Conservation (phyloP, 2,797 vertebrate genomes). For the Lagodon rhomboides region DNA sequence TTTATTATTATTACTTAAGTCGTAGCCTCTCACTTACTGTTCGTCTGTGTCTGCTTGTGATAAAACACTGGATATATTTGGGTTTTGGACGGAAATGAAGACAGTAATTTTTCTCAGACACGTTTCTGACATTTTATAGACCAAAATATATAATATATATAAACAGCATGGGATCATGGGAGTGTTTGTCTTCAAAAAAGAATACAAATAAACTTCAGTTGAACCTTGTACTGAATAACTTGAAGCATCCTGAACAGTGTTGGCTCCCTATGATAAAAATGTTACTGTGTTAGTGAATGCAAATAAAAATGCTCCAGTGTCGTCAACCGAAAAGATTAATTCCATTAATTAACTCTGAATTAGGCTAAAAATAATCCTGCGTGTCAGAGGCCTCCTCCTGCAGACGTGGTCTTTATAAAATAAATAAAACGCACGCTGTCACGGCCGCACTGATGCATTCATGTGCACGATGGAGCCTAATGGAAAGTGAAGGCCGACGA, state of each 20-base stretch:
- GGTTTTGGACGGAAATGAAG: background rate
- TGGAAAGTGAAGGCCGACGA: slow-evolving; percentile 37
- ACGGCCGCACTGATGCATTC: background rate
- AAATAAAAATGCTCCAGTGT: no score
- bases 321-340: slow-evolving; percentile 22
- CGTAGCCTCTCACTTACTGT: no score
- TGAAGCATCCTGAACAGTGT: background rate
- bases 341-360: slow-evolving; percentile 34
- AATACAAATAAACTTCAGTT: no score
- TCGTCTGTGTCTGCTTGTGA: no score
- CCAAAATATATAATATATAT: no score
- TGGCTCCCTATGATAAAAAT: background rate
- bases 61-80: background rate
- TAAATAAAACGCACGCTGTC: background rate
- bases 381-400: background rate
- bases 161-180: no score
- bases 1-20: no score
- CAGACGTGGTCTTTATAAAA: background rate
- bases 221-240: no score
- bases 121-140: no score
- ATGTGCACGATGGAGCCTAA: slow-evolving; percentile 10
- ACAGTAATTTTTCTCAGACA: no score
- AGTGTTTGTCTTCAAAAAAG: no score
- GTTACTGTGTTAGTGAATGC: no score
- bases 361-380: slow-evolving; percentile 24